These are phyloP conservation scores for Nerophis lumbriciformis DNA, from an alignment of 2,113 vertebrate species.

Conservation along the genomic window DNA sequence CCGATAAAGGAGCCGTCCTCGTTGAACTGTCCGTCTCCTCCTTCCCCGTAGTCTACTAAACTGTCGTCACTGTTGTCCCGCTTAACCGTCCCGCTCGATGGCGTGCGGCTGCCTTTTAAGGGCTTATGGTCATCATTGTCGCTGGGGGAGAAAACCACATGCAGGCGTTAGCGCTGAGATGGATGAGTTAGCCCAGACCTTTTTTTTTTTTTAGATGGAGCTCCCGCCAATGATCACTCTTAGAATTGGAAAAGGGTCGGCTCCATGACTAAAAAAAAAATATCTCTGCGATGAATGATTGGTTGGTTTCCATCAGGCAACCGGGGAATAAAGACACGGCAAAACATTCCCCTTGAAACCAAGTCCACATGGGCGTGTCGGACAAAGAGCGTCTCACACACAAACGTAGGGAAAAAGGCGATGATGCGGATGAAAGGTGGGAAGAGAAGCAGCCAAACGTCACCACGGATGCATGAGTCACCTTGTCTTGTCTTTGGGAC, in stretches of 20 bases:
- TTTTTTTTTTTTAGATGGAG: conserved; percentile 64
- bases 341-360: conserved; percentile 65
- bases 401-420: conserved; percentile 6
- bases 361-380: conserved; percentile 45
- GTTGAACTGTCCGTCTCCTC: conserved; percentile 97
- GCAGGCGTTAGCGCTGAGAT: conserved; percentile 72
- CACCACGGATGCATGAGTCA: no score
- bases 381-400: neutral
- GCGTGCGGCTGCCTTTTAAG: conserved; percentile 91
- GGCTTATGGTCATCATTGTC: conserved; percentile 97
- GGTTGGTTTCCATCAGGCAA: conserved; percentile 67
- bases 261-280: conserved; percentile 42
- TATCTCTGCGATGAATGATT: conserved; percentile 44
- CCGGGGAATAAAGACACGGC: conserved; percentile 60
- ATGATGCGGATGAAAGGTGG: no score
- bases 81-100: conserved; percentile 95
- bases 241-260: conserved; percentile 4
- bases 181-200: conserved; percentile 54
- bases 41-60: conserved; percentile 98
- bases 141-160: conserved; percentile 80
- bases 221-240: conserved; percentile 7
- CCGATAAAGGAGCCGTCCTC: conserved; percentile 99
- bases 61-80: conserved; percentile 96
- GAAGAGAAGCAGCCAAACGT: no score
- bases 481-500: no score